Evolutionary conservation across 2,797 vertebrate genomes (phyloP).

Genomic region (Gastrophryne carolinensis): DNA sequence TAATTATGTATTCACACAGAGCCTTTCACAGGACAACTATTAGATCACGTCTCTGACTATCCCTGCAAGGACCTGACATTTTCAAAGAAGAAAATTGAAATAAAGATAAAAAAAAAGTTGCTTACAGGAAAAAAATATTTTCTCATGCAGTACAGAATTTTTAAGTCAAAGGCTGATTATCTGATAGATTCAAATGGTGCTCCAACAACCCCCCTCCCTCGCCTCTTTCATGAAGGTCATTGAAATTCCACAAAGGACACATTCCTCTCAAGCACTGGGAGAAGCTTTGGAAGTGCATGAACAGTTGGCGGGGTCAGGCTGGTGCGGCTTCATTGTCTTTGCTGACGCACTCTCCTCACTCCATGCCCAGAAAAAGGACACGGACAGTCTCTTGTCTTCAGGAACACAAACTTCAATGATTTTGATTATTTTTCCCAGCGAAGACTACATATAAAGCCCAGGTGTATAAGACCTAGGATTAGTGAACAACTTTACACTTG

Average conservation of each 20-base stretch:
- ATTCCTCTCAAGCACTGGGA: constrained; percentile 35
- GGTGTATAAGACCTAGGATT: background rate
- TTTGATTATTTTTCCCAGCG: background rate
- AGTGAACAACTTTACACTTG: background rate
- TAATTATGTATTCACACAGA: background rate
- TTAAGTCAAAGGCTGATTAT: background rate
- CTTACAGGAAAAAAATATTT: background rate
- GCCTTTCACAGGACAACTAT: background rate
- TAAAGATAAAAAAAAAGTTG: background rate
- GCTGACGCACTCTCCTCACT: constrained; percentile 21
- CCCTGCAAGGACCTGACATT: too few relatives aligned
- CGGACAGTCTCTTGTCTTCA: background rate
- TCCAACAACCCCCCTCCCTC: background rate
- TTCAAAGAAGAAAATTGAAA: too few relatives aligned
- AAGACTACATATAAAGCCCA: too few relatives aligned
- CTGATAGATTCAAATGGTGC: background rate
- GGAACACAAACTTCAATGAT: background rate
- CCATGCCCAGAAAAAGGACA: background rate
- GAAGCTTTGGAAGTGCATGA: constrained; percentile 36
- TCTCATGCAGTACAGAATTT: background rate
- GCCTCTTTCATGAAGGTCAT: constrained; percentile 35
- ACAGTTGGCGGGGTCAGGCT: constrained; percentile 24
- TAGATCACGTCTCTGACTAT: too few relatives aligned
- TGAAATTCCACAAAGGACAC: constrained; percentile 40
- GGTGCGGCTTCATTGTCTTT: constrained; percentile 39